Conservation (phyloP, 2,113 vertebrate genomes). For the Python bivittatus region DNA sequence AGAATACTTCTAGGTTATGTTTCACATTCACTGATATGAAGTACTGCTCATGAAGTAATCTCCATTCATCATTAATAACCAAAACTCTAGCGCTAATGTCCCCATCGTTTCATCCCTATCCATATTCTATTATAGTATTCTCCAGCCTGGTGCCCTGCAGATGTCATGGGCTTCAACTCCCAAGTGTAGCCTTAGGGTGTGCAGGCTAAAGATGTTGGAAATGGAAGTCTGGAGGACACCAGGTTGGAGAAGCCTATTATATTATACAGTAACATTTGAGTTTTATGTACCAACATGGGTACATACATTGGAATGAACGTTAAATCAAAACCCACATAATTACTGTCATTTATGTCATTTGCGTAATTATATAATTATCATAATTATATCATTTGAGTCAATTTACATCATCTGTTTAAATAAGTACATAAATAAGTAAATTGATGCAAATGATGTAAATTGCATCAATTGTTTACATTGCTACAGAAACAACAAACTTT, state of each 20-base stretch:
- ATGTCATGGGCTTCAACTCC: not conserved
- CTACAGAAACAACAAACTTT: not conserved
- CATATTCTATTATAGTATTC: not conserved
- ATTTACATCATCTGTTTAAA: not conserved
- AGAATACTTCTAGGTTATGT: not conserved
- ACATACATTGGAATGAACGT: not conserved
- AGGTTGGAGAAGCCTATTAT: not conserved
- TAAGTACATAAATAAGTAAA: not conserved
- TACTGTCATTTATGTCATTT: not conserved
- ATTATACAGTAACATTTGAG: not conserved
- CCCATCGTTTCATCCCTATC: not conserved
- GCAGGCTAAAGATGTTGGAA: not conserved
- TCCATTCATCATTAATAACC: conserved; percentile 20
- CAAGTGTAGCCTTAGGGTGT: not conserved
- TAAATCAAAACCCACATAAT: not conserved
- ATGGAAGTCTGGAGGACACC: not conserved
- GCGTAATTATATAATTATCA: not conserved
- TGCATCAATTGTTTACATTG: not conserved
- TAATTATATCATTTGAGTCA: not conserved
- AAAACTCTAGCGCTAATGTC: not conserved
- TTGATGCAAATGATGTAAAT: not conserved
- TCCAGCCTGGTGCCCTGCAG: not conserved
- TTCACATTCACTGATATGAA: not conserved
- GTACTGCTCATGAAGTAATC: conserved; percentile 27
- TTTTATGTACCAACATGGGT: not conserved